Conservation (phyloP, 2,113 vertebrate genomes). For the Tauraco erythrolophus region DNA sequence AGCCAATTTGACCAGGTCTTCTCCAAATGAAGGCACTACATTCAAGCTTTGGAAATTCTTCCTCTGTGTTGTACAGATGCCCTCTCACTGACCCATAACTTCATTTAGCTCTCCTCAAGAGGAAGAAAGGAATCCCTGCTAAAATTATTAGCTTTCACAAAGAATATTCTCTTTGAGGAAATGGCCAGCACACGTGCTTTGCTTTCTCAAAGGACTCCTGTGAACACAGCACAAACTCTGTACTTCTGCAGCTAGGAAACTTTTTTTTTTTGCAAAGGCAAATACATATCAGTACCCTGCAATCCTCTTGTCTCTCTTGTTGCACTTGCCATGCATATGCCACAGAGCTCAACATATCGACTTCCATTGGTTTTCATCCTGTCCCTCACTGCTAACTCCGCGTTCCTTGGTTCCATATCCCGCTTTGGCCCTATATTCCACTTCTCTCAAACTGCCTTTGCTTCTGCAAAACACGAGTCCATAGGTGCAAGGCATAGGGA, state of each 20-base stretch:
- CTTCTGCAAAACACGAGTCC: not conserved
- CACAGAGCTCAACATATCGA: not conserved
- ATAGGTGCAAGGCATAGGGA: rapidly evolving
- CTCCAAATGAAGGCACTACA: not conserved
- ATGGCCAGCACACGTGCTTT: conserved; percentile 47
- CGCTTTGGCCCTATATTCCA: not conserved
- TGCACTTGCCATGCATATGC: not conserved
- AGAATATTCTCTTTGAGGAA: conserved; percentile 44
- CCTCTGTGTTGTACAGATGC: not conserved
- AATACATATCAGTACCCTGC: not conserved
- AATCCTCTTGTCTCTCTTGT: not conserved
- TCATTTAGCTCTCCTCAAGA: conserved; percentile 55
- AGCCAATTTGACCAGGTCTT: not conserved
- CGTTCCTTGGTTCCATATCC: not conserved
- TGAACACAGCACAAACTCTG: not conserved
- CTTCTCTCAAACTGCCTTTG: not conserved
- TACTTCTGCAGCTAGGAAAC: not conserved
- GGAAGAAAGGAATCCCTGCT: conserved; percentile 59
- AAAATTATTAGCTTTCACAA: conserved; percentile 47
- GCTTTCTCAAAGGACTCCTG: conserved; percentile 23
- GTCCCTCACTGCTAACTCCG: not conserved
- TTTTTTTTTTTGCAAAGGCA: not conserved
- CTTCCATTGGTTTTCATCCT: not conserved
- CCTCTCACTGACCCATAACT: conserved; percentile 57
- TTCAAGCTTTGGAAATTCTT: conserved; percentile 4